A percentile compares a stretch with the other conserved stretches of the same genome.
These are phyloP conservation scores for Eupithecia dodoneata DNA, from an alignment of 2,888 invertebrate genomes.

Conservation along the genomic window DNA sequence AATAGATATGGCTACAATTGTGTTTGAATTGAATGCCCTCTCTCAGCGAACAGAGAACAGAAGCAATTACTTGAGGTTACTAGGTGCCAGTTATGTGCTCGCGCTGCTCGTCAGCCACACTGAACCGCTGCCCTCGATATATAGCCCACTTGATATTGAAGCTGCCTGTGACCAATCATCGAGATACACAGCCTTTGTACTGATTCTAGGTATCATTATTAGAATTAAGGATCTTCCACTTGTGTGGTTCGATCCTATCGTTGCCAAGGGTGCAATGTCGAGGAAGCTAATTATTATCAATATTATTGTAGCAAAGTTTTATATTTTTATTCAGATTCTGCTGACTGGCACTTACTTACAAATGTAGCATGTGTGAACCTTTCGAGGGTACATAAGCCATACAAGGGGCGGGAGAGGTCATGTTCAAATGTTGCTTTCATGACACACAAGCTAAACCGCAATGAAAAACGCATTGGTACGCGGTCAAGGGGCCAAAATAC, in stretches of 20 bases:
- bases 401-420: too few relatives aligned
- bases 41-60: neutral
- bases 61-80: conserved; percentile 4
- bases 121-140: neutral
- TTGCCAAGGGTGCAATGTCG: neutral
- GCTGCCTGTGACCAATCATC: conserved; percentile 1
- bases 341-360: too few relatives aligned
- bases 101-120: neutral
- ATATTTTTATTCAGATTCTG: too few relatives aligned
- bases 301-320: too few relatives aligned
- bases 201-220: neutral
- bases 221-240: neutral
- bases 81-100: neutral
- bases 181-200: neutral
- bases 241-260: neutral
- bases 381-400: too few relatives aligned
- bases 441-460: too few relatives aligned
- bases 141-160: neutral
- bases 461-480: too few relatives aligned
- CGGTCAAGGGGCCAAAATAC: too few relatives aligned
- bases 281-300: neutral
- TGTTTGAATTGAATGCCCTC: conserved; percentile 10
- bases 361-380: too few relatives aligned
- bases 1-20: conserved; percentile 9
- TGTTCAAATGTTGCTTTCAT: too few relatives aligned